Evolutionary conservation across 2,113 vertebrate species (phyloP).

Genomic region (Apistogramma diplotaenia): DNA sequence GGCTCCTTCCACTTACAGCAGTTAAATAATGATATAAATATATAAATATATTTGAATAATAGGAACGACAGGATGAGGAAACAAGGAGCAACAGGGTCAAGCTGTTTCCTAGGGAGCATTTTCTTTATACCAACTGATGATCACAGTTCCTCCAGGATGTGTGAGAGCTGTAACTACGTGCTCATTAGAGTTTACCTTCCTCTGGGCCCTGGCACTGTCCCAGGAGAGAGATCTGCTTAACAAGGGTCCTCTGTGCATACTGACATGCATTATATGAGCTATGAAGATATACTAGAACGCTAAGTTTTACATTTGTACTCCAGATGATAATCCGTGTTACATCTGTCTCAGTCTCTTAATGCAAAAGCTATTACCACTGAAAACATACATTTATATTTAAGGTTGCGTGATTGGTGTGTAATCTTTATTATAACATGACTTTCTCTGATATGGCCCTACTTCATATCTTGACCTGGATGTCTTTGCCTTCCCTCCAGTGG

Average conservation of each 20-base stretch:
- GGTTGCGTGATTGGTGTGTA: neutral
- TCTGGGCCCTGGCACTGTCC: slow-evolving; percentile 76
- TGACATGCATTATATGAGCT: slow-evolving; percentile 39
- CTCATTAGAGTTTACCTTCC: slow-evolving; percentile 70
- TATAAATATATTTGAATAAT: slow-evolving; percentile 67
- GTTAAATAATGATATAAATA: slow-evolving; percentile 57
- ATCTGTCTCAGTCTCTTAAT: neutral
- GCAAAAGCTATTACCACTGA: neutral
- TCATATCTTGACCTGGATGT: neutral
- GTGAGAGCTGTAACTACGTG: slow-evolving; percentile 76
- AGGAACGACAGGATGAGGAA: slow-evolving; percentile 62
- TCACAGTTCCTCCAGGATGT: slow-evolving; percentile 77
- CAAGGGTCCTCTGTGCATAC: slow-evolving; percentile 15
- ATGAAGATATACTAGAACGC: neutral
- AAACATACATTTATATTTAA: neutral
- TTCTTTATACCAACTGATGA: slow-evolving; percentile 71
- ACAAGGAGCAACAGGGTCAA: slow-evolving; percentile 79
- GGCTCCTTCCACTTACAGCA: slow-evolving; percentile 81
- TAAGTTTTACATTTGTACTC: neutral
- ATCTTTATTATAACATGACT: neutral
- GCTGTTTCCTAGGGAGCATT: slow-evolving; percentile 83
- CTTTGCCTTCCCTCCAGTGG: too few relatives aligned
- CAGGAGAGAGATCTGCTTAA: slow-evolving; percentile 75
- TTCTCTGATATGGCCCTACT: neutral
- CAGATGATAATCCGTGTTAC: neutral